Base-by-base conservation (phyloP, 2,113 vertebrate species). In the Thunnus thynnus region DNA sequence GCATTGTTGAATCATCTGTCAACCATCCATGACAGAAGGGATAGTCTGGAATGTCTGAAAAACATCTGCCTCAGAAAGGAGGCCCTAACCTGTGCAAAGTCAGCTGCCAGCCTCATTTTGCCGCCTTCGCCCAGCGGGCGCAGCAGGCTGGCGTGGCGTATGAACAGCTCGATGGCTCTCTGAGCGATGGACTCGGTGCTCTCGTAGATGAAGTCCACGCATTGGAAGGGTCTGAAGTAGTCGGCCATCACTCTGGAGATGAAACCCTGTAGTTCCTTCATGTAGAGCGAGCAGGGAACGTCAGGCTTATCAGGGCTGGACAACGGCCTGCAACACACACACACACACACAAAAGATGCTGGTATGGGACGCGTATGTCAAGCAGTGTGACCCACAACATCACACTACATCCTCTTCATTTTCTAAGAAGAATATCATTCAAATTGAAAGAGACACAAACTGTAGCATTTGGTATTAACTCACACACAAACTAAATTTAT, bases 181-280 rank as follows among this genome's bases (percentile, higher is more conserved):
- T 94, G 96, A 22, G 98, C 98, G 68, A 99, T 97, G 86, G 90
- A 89, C 92, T 99, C 97, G 0, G 97, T 98, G 86, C 95, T 96
- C 84, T 97, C 96, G 69, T 97, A 99, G 85, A 99, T 95, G 91
- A 99, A 99, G 91, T 99, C 97, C 7, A 88, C 92, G 83, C 98
- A 99, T 84, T 97, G 97, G 83, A 99, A 97, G 76, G 97, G 96
- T 75, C 95, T 94, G 94, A 99, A 99, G 89, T 99, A 99, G 93
- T 99, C 98, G 0, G 77, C 95, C 97, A 97, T 97, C 57, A 98
- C 96, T 77, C 98, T 95, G 32, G 95, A 92, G 91, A 99, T 96
- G 92, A 99, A 99, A 55, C 97, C 97, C 82, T 99, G 98, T 25
- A 99, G 94, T 91, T 99, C 98, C 91, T 96, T 98, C 98, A 99